phyloP scores from a whole-genome alignment of 2,113 vertebrate genomes.

The Salminus brasiliensis region DNA sequence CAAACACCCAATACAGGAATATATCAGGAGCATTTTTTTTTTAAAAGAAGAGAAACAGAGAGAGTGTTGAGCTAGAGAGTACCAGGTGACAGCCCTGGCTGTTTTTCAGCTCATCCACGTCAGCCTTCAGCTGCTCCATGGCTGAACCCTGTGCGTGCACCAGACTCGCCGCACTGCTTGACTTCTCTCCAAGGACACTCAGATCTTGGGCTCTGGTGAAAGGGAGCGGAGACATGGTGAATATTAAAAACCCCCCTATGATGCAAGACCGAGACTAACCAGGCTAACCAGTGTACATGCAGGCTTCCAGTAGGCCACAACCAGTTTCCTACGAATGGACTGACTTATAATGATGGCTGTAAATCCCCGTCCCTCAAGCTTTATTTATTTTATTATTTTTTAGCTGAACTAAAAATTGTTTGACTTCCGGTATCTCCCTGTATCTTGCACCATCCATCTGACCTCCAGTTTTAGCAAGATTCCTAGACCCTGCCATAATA shows the following conservation, averaged over 20 bases:
- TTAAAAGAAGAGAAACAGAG: too few species aligned
- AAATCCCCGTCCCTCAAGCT: too few species aligned
- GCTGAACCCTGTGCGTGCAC: neutral
- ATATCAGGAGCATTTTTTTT: neutral
- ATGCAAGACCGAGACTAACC: neutral
- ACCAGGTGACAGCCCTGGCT: neutral
- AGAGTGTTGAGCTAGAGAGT: neutral
- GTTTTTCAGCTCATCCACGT: neutral
- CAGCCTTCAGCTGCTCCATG: neutral
- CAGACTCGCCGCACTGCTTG: constrained; percentile 13
- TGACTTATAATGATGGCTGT: neutral
- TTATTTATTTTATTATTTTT: too few species aligned
- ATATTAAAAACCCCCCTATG: neutral
- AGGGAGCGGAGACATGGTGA: neutral
- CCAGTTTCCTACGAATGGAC: neutral
- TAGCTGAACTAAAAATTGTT: too few species aligned
- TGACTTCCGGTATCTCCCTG: too few species aligned
- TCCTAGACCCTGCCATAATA: too few species aligned
- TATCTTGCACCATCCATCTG: too few species aligned
- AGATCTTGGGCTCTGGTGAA: constrained; percentile 2
- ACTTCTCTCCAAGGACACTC: constrained; percentile 21
- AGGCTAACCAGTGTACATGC: neutral
- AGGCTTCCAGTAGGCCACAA: neutral
- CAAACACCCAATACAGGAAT: neutral
- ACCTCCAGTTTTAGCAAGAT: too few species aligned